Base-by-base conservation (phyloP, 2,113 vertebrate species). In the Macquaria australasica region DNA sequence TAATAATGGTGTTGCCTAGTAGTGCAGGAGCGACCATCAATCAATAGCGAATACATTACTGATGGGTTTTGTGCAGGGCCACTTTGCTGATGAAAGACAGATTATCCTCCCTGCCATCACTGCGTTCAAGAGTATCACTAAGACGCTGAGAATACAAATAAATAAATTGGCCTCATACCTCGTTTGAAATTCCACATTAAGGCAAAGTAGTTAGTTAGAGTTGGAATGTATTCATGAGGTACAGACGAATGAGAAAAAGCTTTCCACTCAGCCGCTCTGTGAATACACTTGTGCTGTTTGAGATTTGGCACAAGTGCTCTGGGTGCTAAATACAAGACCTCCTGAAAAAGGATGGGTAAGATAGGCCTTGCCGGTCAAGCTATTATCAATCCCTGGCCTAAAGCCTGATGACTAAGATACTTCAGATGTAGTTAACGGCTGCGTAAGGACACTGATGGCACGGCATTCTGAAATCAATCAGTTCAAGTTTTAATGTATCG, bases 401-500 rank as follows among this genome's bases (percentile, higher is more conserved):
- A 93, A 95, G 95, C 94, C 77, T 93, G 94, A 96, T 95, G 95
- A 96, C 94, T 91, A 88, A 92, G 90, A 92, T 95, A 95, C 96
- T 96, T 95, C 92, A 96, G 85, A 95, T 92, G 92, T 93, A 89
- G 94, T 93, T 93, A 94, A 90, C 89, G 60, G 91, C 92, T 55
- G 81, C 67, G 88, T 88, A 81, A 95, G 95, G 92, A 95, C 93
- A 92, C 94, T 89, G 94, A 93, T 92, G 94, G 90, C 90, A 87
- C 88, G 83, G 91, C 91, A 89, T 96, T 92, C 95, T 94, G 89
- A 91, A 95, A 96, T 96, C 95, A 95, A 95, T 96, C 95, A 93
- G 95, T 96, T 96, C 95, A 96, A 95, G 95, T 95, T 95, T 96
- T 95, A 95, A 96, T 95, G 95, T 94, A 95, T 96, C 92, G 91